Conservation (phyloP, 2,113 vertebrate genomes). For the Sapayoa aenigma region DNA sequence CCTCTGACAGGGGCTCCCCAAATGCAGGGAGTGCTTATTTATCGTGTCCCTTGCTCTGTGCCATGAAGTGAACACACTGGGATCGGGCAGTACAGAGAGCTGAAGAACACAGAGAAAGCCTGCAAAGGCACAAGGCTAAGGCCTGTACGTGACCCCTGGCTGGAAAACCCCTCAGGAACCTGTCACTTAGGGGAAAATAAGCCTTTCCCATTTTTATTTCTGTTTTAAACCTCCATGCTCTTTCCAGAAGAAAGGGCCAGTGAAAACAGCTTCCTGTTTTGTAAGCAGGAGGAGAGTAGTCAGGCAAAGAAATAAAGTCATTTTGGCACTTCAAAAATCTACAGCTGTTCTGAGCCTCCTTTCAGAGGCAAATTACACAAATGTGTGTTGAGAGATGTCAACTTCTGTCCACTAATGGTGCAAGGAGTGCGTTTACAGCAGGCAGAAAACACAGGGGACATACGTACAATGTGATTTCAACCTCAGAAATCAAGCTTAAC, state of each 20-base stretch:
- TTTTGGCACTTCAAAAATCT: not conserved
- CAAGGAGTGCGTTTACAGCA: not conserved
- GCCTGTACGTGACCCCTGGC: not conserved
- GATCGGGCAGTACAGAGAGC: not conserved
- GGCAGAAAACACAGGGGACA: not conserved
- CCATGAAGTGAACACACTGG: not conserved
- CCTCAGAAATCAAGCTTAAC: conserved; percentile 37
- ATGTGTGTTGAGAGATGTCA: not conserved
- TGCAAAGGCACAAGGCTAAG: not conserved
- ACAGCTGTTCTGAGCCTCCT: not conserved
- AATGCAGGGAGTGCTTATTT: fast-evolving
- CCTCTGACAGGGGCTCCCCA: not conserved
- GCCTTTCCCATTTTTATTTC: not conserved
- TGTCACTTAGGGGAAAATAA: not conserved
- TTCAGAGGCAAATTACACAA: not conserved
- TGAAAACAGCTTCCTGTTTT: conserved; percentile 31
- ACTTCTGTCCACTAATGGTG: not conserved
- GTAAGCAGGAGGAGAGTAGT: not conserved
- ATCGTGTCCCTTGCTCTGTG: fast-evolving
- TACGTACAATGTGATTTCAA: not conserved
- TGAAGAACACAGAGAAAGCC: not conserved
- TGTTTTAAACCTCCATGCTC: not conserved
- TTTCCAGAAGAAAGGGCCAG: not conserved
- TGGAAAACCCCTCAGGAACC: not conserved
- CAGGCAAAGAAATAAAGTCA: not conserved